Conservation (phyloP, 2,797 vertebrate species). For the Melanotaenia maccullochi region DNA sequence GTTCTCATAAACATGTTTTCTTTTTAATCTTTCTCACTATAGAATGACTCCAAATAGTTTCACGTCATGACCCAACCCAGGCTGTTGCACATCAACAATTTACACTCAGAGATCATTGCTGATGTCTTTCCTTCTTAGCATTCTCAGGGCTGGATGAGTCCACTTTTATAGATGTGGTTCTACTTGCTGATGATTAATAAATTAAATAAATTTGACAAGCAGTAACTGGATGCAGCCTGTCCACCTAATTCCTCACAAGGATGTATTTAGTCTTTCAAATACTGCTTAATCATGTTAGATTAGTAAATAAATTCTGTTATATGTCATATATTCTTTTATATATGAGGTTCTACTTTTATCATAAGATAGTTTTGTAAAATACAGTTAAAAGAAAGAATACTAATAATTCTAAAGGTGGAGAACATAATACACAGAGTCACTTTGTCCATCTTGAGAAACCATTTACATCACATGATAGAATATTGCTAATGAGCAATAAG, state of each 20-base stretch:
- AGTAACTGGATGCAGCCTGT: too few relatives aligned
- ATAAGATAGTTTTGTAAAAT: neutral
- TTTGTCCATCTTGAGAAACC: constrained; percentile 55
- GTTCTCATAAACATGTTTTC: neutral
- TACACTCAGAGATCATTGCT: neutral
- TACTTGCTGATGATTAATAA: too few relatives aligned
- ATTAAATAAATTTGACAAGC: too few relatives aligned
- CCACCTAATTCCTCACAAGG: too few relatives aligned
- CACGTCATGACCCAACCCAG: neutral
- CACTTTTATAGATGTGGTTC: too few relatives aligned
- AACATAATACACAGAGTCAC: constrained; percentile 37
- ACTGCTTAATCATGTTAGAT: too few relatives aligned
- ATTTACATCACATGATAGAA: constrained; percentile 70
- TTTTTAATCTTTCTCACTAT: neutral
- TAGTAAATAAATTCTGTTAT: too few relatives aligned
- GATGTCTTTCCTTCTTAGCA: neutral
- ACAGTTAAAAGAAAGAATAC: constrained; percentile 12
- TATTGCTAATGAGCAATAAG: constrained; percentile 54
- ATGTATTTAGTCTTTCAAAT: too few relatives aligned
- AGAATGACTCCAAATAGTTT: neutral
- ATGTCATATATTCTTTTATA: too few relatives aligned
- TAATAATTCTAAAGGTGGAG: constrained; percentile 2
- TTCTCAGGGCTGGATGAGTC: neutral
- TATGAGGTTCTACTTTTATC: too few relatives aligned
- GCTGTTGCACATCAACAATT: neutral